A percentile compares a stretch with the other conserved stretches of the same genome.
These are phyloP conservation scores for Phodopus roborovskii DNA, from an alignment of 2,113 vertebrate genomes.

Conservation along the genomic window DNA sequence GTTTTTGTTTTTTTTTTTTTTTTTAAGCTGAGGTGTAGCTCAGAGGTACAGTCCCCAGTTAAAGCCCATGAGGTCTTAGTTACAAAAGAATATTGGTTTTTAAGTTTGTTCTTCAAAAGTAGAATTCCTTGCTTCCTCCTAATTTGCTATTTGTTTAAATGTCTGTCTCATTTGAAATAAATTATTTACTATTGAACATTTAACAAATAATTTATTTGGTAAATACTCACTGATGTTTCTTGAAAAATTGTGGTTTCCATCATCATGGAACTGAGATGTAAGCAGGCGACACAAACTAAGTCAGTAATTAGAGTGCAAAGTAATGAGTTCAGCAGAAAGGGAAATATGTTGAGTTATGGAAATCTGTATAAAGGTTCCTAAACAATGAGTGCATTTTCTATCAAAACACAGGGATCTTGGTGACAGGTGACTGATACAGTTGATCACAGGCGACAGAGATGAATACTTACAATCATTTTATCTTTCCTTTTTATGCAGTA, in stretches of 20 bases:
- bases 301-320: not conserved
- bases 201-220: not conserved
- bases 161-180: not conserved
- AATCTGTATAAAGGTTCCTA: not conserved
- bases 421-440: not conserved
- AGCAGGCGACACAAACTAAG: not conserved
- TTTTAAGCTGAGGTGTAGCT: not conserved
- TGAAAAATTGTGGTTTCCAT: not conserved
- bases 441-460: not conserved
- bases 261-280: not conserved
- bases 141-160: not conserved
- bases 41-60: not conserved
- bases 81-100: not conserved
- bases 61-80: not conserved
- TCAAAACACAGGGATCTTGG: accelerated
- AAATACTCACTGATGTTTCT: not conserved
- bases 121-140: not conserved
- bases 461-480: not conserved
- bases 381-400: not conserved
- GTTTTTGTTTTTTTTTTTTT: no score
- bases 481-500: not conserved
- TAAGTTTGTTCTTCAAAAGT: not conserved
- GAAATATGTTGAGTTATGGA: not conserved
- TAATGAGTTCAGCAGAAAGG: not conserved
- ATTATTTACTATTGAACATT: not conserved